Percentiles rank a stretch among this genome's conserved stretches.
These are phyloP conservation scores for Harpagoxenus sublaevis DNA, from an alignment of 2,888 invertebrate genomes.

Conservation along the genomic window DNA sequence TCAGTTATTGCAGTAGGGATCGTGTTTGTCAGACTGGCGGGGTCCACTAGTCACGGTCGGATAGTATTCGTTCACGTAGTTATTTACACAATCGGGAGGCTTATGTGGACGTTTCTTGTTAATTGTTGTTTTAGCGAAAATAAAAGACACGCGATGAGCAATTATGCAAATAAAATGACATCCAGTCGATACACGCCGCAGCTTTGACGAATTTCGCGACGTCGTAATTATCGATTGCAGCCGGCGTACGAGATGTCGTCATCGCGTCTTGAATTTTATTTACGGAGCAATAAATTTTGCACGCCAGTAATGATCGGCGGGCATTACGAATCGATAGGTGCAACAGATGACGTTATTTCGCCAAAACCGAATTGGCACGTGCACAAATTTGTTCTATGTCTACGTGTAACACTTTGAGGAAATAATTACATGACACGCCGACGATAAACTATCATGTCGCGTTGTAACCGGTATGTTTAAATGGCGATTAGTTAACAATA, in stretches of 20 bases:
- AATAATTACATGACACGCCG: constrained; percentile 64
- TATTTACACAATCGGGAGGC: constrained; percentile 47
- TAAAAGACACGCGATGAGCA: not conserved
- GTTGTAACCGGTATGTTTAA: constrained; percentile 51
- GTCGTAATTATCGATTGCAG: constrained; percentile 56
- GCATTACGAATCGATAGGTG: constrained; percentile 65
- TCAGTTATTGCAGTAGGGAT: constrained; percentile 28
- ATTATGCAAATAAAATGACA: constrained; percentile 29
- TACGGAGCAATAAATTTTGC: constrained; percentile 65
- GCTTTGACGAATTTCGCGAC: constrained; percentile 56
- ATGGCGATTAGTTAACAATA: constrained; percentile 55
- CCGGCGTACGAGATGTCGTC: constrained; percentile 18
- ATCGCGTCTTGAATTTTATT: constrained; percentile 71
- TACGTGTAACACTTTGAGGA: constrained; percentile 37
- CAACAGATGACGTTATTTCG: constrained; percentile 70
- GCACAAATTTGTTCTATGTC: constrained; percentile 34
- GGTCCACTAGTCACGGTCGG: constrained; percentile 19
- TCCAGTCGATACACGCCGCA: constrained; percentile 49
- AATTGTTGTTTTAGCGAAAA: constrained; percentile 32
- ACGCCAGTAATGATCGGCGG: constrained; percentile 65
- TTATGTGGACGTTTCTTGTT: constrained; percentile 33
- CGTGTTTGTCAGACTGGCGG: constrained; percentile 25
- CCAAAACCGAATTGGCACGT: constrained; percentile 47
- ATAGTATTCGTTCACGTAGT: constrained; percentile 52
- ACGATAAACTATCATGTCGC: constrained; percentile 64